Base-by-base conservation (phyloP, 2,797 vertebrate species). In the Malacoctenus gilli region DNA sequence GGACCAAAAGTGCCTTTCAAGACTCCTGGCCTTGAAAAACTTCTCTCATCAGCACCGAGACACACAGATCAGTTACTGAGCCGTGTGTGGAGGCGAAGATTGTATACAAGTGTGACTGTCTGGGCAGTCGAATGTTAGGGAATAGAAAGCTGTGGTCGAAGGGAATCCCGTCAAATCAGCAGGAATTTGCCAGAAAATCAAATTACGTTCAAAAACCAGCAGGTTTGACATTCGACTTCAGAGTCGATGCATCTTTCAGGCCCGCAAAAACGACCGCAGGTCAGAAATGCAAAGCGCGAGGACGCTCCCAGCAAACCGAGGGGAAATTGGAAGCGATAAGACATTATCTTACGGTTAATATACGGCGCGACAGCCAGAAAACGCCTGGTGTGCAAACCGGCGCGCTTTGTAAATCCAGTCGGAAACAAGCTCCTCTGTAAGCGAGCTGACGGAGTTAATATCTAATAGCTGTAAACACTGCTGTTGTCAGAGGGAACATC, bases 1-100 rank as follows among this genome's bases (percentile, higher is more conserved):
- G 9, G 6, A 28, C 9, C 2, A 78, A 68, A 79, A 64, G 67
- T 23, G 47, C 42, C 40, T 59, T 69, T 72, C 35, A 52, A 23
- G 61, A 80, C 37, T 18, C 39, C 56, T 58, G 58, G 47, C 68
- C 58, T 58, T 61, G 39, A 71, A 58, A 75, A 68, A 70, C 64
- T 49, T 60, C n/a, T 51, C 39, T 63, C 67, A 64, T 59, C 40
- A n/a, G 13, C 16, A 44, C 22, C 21, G 37, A 68, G 42, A 43
- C 19, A 22, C 22, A 59, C 37, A 59, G 49, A 80, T 78, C 49
- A 60, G 41, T 77, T 47, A 70, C 51, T 13, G 34, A 43, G 52
- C 38, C 35, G 35, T 8, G 44, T 49, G 20, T 21, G 15, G 41
- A 13, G 48, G 32, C 9, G 25, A n/a, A n/a, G n/a, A n/a, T n/a